Percentiles rank a stretch among this genome's conserved stretches.
These are phyloP conservation scores for Drosophila siamana DNA, from an alignment of 2,888 invertebrate genomes.

Conservation along the genomic window DNA sequence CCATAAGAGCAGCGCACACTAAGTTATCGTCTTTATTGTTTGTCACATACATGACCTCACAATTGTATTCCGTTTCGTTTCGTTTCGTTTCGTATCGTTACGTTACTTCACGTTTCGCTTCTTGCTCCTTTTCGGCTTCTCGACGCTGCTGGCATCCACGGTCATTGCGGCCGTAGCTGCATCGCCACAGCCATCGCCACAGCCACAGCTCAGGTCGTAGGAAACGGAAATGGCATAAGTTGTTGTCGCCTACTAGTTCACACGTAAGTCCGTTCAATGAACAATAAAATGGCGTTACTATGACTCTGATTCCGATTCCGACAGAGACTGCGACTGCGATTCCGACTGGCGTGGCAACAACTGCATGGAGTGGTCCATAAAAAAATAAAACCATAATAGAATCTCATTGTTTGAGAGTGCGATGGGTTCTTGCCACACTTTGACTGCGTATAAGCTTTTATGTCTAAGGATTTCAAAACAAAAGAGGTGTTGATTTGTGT, in stretches of 20 bases:
- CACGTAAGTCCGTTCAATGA: constrained; percentile 73
- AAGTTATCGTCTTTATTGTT: constrained; percentile 78
- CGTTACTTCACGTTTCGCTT: constrained; percentile 24
- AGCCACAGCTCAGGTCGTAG: constrained; percentile 52
- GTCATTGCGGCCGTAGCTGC: not conserved
- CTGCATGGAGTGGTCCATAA: constrained; percentile 30
- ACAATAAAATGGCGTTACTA: constrained; percentile 67
- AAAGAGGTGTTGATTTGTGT: not conserved
- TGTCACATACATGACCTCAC: constrained; percentile 78
- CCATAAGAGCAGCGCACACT: constrained; percentile 38
- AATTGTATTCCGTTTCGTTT: constrained; percentile 66
- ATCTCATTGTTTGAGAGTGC: not conserved
- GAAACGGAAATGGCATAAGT: constrained; percentile 82
- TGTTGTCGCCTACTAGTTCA: constrained; percentile 77
- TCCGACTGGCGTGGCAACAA: not conserved
- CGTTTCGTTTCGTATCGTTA: constrained; percentile 24
- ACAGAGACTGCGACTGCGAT: constrained; percentile 8
- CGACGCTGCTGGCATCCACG: constrained; percentile 9
- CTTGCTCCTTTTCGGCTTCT: constrained; percentile 1
- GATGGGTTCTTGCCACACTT: not conserved
- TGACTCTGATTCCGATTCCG: constrained; percentile 25
- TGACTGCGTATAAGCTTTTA: not conserved
- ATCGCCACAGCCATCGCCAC: too few species aligned
- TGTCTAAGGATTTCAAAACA: not conserved
- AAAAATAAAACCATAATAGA: constrained; percentile 42